Conservation (phyloP, 2,797 vertebrate genomes). For the Pantherophis vulpinus region DNA sequence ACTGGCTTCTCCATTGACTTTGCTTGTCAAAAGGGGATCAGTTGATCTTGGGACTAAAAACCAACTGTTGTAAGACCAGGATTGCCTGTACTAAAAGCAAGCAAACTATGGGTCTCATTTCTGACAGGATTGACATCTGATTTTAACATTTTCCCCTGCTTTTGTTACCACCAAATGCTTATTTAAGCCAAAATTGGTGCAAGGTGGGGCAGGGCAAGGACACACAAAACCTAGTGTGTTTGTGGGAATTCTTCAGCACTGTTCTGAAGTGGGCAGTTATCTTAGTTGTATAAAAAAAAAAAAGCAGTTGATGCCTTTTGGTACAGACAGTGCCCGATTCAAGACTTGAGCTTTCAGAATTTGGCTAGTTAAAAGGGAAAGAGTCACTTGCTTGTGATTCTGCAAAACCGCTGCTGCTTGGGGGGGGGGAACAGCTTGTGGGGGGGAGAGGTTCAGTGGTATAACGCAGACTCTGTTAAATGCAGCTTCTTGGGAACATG, state of each 20-base stretch:
- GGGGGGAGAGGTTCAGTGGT: neutral
- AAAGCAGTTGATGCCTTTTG: neutral
- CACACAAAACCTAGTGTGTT: neutral
- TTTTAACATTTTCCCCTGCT: neutral
- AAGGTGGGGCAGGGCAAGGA: neutral
- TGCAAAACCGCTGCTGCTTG: neutral
- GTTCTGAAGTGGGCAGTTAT: neutral
- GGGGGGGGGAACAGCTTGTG: neutral
- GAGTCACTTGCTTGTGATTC: neutral
- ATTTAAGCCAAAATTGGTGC: neutral
- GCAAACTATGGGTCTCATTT: neutral
- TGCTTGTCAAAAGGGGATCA: no score
- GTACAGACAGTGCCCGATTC: neutral
- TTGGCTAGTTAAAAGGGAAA: neutral
- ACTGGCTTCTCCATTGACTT: neutral
- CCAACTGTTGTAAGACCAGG: neutral
- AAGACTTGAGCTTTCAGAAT: neutral
- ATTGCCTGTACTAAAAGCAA: neutral
- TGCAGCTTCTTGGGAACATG: neutral
- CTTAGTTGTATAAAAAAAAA: neutral
- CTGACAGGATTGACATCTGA: neutral
- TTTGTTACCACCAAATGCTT: neutral
- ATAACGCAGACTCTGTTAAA: neutral
- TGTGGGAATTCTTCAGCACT: neutral
- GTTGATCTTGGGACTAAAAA: neutral